These are phyloP conservation scores for Spermophilus dauricus DNA, from an alignment of 2,113 vertebrate species.

Conservation along the genomic window DNA sequence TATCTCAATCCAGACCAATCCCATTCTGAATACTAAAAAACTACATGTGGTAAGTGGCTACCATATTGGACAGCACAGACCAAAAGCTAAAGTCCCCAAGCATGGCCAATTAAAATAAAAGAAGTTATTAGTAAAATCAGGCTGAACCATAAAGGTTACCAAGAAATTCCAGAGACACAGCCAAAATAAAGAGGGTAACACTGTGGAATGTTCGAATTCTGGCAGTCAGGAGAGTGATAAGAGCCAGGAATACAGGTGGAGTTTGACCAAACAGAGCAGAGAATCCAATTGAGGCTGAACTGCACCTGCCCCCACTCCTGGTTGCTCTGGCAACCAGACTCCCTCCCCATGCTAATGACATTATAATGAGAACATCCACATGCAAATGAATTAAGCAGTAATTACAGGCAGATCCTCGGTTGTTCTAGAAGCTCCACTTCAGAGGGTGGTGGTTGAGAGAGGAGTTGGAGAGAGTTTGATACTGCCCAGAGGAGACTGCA, in stretches of 20 bases:
- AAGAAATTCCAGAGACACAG: constrained; percentile 46
- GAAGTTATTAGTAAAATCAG: constrained; percentile 24
- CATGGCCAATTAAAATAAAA: constrained; percentile 46
- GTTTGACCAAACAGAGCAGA: constrained; percentile 72
- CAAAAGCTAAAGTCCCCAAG: background rate
- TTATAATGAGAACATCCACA: constrained; percentile 84
- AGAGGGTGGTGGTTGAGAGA: constrained; percentile 34
- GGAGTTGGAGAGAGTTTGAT: constrained; percentile 57
- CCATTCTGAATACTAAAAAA: background rate
- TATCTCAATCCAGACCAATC: background rate
- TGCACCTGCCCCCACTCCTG: constrained; percentile 83
- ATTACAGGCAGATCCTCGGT: constrained; percentile 79
- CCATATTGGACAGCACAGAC: background rate
- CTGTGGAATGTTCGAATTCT: background rate
- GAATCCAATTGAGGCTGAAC: constrained; percentile 76
- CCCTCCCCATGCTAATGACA: constrained; percentile 82
- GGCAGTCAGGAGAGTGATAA: background rate
- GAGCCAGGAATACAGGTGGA: constrained; percentile 81
- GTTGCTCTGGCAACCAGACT: constrained; percentile 81
- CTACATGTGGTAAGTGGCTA: background rate
- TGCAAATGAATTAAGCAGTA: constrained; percentile 83
- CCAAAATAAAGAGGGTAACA: constrained; percentile 39
- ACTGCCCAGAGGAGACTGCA: background rate
- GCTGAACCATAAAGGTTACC: constrained; percentile 33
- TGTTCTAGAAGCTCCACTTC: constrained; percentile 67